Evolutionary conservation across 92 coral and sea anemone genomes (phyloP).

Genomic region (Pocillopora meandrina): DNA sequence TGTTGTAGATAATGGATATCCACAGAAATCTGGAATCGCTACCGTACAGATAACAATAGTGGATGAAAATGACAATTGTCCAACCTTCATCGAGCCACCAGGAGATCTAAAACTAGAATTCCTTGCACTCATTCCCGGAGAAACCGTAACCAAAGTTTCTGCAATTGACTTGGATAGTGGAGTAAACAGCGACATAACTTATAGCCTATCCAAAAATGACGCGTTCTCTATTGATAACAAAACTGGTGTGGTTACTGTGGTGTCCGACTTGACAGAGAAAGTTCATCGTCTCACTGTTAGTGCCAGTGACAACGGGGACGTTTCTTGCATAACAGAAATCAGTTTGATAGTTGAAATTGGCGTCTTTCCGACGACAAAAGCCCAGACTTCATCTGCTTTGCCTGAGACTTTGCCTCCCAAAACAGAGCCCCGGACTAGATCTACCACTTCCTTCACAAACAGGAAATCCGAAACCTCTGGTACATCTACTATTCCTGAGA

Average conservation of each 20-base stretch:
- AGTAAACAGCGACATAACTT: constrained; percentile 52
- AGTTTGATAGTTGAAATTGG: constrained; percentile 2
- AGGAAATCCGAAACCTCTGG: too few relatives aligned
- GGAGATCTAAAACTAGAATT: constrained; percentile 21
- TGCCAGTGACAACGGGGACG: constrained; percentile 60
- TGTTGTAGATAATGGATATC: constrained; percentile 64
- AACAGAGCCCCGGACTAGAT: too few relatives aligned
- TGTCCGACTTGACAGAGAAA: constrained; percentile 8
- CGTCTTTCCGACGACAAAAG: not conserved
- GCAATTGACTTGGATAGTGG: constrained; percentile 70
- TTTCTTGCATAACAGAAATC: constrained; percentile 44
- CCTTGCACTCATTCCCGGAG: constrained; percentile 12
- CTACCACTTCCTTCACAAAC: too few relatives aligned
- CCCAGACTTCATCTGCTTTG: not conserved
- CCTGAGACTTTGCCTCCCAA: too few relatives aligned
- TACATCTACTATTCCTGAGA: too few relatives aligned
- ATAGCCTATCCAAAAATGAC: constrained; percentile 16
- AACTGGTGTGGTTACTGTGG: constrained; percentile 32
- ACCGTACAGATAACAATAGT: constrained; percentile 25
- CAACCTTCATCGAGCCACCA: constrained; percentile 37
- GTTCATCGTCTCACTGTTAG: constrained; percentile 42
- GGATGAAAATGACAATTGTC: constrained; percentile 75
- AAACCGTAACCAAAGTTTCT: constrained; percentile 28
- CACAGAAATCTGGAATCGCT: constrained; percentile 39
- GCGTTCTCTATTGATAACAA: constrained; percentile 53